Evolutionary conservation across 2,888 invertebrate species (phyloP).

Genomic region (Serripes groenlandicus): DNA sequence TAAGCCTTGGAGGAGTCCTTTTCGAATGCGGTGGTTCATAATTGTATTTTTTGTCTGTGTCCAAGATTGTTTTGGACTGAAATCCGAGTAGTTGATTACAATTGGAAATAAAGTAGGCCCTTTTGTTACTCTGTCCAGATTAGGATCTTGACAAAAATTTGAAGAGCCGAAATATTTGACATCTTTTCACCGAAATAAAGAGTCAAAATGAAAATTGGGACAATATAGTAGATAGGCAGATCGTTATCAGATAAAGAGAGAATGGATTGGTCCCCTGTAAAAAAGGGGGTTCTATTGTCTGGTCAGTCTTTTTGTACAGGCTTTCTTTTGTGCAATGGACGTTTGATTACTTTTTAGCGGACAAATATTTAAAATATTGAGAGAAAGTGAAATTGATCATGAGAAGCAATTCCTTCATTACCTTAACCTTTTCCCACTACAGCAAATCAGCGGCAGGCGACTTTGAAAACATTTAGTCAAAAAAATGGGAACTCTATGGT

Average conservation of each 20-base stretch:
- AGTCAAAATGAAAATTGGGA: conserved; percentile 10
- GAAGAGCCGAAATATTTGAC: conserved; percentile 5
- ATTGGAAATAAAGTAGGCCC: not conserved
- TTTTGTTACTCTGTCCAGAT: not conserved
- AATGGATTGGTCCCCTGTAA: too few species aligned
- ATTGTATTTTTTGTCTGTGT: too few species aligned
- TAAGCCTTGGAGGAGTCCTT: too few species aligned
- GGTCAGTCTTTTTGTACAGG: too few species aligned
- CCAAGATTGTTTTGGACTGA: not conserved
- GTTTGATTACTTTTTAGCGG: not conserved
- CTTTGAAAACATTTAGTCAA: too few species aligned
- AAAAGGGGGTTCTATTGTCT: too few species aligned
- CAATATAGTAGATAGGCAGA: conserved; percentile 12
- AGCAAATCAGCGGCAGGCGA: too few species aligned
- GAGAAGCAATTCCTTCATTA: not conserved
- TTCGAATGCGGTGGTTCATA: too few species aligned
- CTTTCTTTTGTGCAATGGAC: too few species aligned
- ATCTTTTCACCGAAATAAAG: conserved; percentile 5
- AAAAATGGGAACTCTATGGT: too few species aligned
- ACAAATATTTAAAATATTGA: not conserved
- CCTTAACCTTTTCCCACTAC: not conserved
- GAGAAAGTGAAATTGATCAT: not conserved
- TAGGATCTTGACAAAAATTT: conserved; percentile 15
- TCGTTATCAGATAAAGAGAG: not conserved
- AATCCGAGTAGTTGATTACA: not conserved